These are phyloP conservation scores for Lordiphosa collinella DNA, from an alignment of 1,140 invertebrate genomes.

Conservation along the genomic window DNA sequence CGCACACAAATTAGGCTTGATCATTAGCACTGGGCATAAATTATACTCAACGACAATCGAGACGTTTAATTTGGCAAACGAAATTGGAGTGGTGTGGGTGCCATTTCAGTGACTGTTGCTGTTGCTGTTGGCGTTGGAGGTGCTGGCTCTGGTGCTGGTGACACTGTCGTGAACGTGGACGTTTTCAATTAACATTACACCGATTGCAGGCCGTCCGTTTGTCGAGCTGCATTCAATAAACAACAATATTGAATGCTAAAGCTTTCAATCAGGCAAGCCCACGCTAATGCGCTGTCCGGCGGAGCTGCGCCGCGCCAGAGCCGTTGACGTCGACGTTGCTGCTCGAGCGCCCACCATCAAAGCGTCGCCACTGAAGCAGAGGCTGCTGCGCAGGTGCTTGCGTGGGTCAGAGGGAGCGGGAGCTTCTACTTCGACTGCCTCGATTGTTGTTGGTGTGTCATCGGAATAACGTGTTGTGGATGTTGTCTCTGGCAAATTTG, in stretches of 20 bases:
- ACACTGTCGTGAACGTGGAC: slow-evolving; percentile 3
- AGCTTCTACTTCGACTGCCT: slow-evolving; percentile 28
- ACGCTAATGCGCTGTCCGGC: slow-evolving; percentile 70
- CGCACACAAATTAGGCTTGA: slow-evolving; percentile 58
- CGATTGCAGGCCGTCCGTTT: slow-evolving; percentile 10
- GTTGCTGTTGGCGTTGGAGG: not conserved
- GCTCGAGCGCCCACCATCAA: slow-evolving; percentile 54
- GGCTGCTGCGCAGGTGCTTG: slow-evolving; percentile 76
- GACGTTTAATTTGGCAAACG: not conserved
- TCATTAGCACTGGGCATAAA: slow-evolving; percentile 46
- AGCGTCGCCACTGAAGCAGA: slow-evolving; percentile 73
- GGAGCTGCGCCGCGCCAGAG: slow-evolving; percentile 78
- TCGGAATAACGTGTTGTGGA: slow-evolving; percentile 25
- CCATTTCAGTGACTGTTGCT: not conserved
- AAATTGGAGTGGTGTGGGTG: slow-evolving; percentile 11
- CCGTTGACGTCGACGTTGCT: slow-evolving; percentile 75
- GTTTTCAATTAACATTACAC: slow-evolving; percentile 21
- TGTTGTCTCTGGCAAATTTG: slow-evolving; percentile 61
- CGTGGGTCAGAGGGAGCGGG: slow-evolving; percentile 43
- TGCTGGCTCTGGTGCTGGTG: slow-evolving; percentile 1
- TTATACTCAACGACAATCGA: slow-evolving; percentile 14
- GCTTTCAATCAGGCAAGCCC: slow-evolving; percentile 66
- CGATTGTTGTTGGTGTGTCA: slow-evolving; percentile 28
- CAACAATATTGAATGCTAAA: slow-evolving; percentile 10
- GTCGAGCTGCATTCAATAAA: slow-evolving; percentile 42